A percentile compares a stretch with the other conserved stretches of the same genome.
Conservation (phyloP, 1,140 invertebrate genomes). For the Hestina assimilis region DNA sequence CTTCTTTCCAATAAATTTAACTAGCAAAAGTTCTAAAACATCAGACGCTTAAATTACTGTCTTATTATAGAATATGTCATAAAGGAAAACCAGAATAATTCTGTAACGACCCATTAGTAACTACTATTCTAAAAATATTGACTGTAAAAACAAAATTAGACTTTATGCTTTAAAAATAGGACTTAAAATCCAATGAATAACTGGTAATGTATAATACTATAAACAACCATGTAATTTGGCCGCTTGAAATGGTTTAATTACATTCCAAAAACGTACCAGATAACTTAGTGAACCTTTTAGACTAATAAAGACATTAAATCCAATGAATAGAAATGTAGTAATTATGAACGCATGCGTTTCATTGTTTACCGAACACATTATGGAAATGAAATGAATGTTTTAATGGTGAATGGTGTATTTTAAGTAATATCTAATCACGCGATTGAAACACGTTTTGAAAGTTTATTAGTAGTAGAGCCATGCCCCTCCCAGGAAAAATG, state of each 20-base stretch:
- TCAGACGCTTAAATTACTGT: too few species aligned
- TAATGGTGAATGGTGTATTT: background rate
- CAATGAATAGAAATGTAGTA: conserved; percentile 33
- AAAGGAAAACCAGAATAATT: too few species aligned
- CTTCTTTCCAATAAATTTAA: too few species aligned
- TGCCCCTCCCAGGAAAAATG: too few species aligned
- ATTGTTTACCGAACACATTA: conserved; percentile 28
- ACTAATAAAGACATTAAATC: conserved; percentile 19
- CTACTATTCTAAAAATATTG: too few species aligned
- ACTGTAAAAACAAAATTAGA: background rate
- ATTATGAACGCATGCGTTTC: conserved; percentile 34
- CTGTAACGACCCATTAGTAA: too few species aligned
- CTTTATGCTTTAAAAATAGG: background rate
- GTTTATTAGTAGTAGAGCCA: too few species aligned
- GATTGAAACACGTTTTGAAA: too few species aligned
- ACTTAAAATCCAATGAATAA: background rate
- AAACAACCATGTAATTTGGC: background rate
- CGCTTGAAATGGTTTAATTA: conserved; percentile 7
- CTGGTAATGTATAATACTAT: background rate
- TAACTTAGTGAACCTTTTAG: conserved; percentile 22
- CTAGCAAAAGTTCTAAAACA: too few species aligned
- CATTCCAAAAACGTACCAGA: conserved; percentile 11
- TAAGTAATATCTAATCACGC: conserved; percentile 3
- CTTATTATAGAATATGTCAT: too few species aligned
- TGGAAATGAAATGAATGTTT: conserved; percentile 8